Evolutionary conservation across 2,888 invertebrate genomes (phyloP), one percentile per base, ranked within the genome.

Genomic region (Hyles lineata): DNA sequence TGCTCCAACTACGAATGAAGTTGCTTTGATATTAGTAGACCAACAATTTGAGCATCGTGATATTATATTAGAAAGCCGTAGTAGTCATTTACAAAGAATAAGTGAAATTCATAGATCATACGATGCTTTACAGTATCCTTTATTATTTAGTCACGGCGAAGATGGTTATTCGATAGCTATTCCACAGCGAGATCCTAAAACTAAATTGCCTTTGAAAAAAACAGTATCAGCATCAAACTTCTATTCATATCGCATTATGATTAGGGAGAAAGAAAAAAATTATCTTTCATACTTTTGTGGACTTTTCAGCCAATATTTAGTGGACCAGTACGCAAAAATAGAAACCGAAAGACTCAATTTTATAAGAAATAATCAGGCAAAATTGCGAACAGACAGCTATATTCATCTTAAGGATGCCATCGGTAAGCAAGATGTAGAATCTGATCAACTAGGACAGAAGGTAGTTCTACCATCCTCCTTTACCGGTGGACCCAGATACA

Each of bases 41-140:
- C 73, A 79, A 35, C 73, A 79, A 23, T 78, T 72, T 59, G 77
- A 76, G 1, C 23, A 59, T 0, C 72, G 78, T 15, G 81, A 80
- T 17, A 78, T 80, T 0, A 75, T 79, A 0, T 9, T 80, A 2
- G 76, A 71, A 3, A 62, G 73, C 2, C 63, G 71, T 2, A 76
- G 77, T 17, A 25, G 75, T 58, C 72, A 70, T 0, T 35, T 80
- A 9, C 75, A 78, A 60, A 55, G 76, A 7, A 76, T 80, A 35
- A 67, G 3, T 9, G 80, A 80, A 70, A 77, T 75, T 0, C 79
- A 81, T 35, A 29, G 78, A 0, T 59, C 75, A 2, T 81, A 81
- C 43, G 80, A 81, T 52, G 69, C 75, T 1, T 58, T 81, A 17
- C 80, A 83, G 63, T 80, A 80, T 71, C 78, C 81, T 0, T 35